Evolutionary conservation across 2,888 invertebrate genomes (phyloP).

Genomic region (Cotesia congregata): DNA sequence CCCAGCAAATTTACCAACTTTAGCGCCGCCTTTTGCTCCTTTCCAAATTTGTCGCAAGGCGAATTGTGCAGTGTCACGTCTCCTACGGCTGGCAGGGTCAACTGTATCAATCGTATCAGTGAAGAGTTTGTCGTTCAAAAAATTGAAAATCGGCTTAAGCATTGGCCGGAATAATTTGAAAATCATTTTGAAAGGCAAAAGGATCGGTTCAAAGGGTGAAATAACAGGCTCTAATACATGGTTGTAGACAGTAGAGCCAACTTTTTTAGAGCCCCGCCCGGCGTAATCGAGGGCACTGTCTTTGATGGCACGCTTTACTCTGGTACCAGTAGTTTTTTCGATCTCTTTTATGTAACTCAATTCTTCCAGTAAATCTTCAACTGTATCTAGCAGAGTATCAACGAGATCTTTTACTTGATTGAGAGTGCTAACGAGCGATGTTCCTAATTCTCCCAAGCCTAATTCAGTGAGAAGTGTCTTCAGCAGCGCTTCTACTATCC

Average conservation of each 20-base stretch:
- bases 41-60: background rate
- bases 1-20: background rate
- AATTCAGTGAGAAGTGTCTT: background rate
- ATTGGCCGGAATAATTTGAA: too few relatives aligned
- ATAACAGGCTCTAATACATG: too few relatives aligned
- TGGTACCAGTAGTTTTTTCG: background rate
- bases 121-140: too few relatives aligned
- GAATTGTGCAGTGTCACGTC: background rate
- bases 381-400: background rate
- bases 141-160: too few relatives aligned
- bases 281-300: too few relatives aligned
- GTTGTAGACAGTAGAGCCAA: too few relatives aligned
- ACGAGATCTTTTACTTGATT: background rate
- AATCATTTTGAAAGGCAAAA: too few relatives aligned
- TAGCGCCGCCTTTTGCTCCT: background rate
- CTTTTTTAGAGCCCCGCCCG: too few relatives aligned
- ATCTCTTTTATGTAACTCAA: background rate
- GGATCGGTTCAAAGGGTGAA: too few relatives aligned
- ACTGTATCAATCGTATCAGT: too few relatives aligned
- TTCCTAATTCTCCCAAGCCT: background rate
- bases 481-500: conserved; percentile 11
- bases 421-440: background rate
- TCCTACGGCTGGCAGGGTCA: background rate
- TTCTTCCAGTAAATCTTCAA: background rate
- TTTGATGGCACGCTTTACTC: too few relatives aligned